These are phyloP conservation scores for Holothuria scabra DNA, from an alignment of 53 echinoderm and acorn worm species.

Conservation along the genomic window DNA sequence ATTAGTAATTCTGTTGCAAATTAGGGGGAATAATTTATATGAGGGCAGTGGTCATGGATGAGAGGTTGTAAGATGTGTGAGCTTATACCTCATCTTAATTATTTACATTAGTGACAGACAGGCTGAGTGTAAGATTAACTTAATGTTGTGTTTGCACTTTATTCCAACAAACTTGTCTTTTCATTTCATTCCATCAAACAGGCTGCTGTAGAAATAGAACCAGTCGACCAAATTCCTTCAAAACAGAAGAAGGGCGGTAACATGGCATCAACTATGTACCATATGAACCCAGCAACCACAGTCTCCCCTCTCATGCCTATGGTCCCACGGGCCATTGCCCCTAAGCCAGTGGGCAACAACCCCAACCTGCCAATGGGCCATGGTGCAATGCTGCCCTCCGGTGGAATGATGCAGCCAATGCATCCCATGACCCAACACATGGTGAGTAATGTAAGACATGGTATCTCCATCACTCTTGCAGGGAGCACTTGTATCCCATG, in stretches of 20 bases:
- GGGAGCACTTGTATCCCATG: slow-evolving; percentile 56
- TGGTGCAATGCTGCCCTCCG: slow-evolving; percentile 55
- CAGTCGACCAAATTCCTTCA: slow-evolving; percentile 76
- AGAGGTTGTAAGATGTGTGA: too few species aligned
- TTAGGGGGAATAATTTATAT: too few species aligned
- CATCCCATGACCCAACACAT: slow-evolving; percentile 71
- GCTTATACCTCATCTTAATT: too few species aligned
- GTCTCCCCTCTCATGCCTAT: slow-evolving; percentile 64
- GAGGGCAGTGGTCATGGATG: too few species aligned
- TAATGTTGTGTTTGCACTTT: background rate
- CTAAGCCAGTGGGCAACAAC: slow-evolving; percentile 74
- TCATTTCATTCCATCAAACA: slow-evolving; percentile 2
- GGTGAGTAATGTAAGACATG: slow-evolving; percentile 46
- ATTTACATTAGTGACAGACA: too few species aligned
- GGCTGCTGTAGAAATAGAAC: slow-evolving; percentile 87
- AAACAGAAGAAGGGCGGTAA: slow-evolving; percentile 87
- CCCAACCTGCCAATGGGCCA: slow-evolving; percentile 50
- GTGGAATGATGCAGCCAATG: slow-evolving; percentile 83
- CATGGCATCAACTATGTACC: slow-evolving; percentile 63
- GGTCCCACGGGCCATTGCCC: slow-evolving; percentile 87
- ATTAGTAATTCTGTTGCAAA: too few species aligned
- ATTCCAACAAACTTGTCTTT: background rate
- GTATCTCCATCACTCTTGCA: too few species aligned
- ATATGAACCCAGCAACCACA: slow-evolving; percentile 49
- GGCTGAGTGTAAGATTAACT: background rate